phyloP scores from a whole-genome alignment of 2,797 vertebrate genomes.

The Geotrypetes seraphini region DNA sequence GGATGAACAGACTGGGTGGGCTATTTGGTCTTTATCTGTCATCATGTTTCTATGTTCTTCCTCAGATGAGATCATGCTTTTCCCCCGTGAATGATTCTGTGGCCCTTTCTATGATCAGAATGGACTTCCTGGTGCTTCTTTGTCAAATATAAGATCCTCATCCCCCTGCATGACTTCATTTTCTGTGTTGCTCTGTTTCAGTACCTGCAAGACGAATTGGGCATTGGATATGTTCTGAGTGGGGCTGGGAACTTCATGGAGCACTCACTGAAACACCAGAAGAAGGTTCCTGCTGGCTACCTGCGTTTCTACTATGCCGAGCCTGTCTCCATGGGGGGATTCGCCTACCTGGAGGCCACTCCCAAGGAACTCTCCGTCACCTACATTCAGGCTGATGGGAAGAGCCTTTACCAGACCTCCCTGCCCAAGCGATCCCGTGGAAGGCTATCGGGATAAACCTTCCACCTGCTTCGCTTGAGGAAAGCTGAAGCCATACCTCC shows the following conservation, averaged over 20 bases:
- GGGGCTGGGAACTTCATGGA: conserved; percentile 92
- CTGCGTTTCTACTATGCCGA: conserved; percentile 77
- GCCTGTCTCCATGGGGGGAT: conserved; percentile 65
- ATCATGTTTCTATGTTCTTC: too few relatives aligned
- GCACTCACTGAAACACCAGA: conserved; percentile 50
- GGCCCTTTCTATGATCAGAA: too few relatives aligned
- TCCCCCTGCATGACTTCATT: too few relatives aligned
- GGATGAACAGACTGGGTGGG: too few relatives aligned
- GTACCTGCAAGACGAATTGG: conserved; percentile 68
- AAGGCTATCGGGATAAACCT: too few relatives aligned
- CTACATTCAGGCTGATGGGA: conserved; percentile 74
- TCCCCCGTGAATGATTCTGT: too few relatives aligned
- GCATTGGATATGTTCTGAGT: conserved; percentile 74
- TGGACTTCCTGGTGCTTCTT: too few relatives aligned
- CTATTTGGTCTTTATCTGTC: too few relatives aligned
- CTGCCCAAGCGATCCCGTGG: conserved; percentile 50
- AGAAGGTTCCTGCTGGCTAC: conserved; percentile 58
- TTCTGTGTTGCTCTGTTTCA: conserved; percentile 9
- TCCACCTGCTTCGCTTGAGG: neutral
- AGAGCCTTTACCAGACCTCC: conserved; percentile 70
- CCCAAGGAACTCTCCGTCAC: conserved; percentile 60
- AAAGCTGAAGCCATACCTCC: neutral
- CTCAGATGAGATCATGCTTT: too few relatives aligned
- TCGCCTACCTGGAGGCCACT: conserved; percentile 67
- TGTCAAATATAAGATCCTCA: too few relatives aligned